Base-by-base conservation (phyloP, 2,113 vertebrate species). In the Stegostoma tigrinum region DNA sequence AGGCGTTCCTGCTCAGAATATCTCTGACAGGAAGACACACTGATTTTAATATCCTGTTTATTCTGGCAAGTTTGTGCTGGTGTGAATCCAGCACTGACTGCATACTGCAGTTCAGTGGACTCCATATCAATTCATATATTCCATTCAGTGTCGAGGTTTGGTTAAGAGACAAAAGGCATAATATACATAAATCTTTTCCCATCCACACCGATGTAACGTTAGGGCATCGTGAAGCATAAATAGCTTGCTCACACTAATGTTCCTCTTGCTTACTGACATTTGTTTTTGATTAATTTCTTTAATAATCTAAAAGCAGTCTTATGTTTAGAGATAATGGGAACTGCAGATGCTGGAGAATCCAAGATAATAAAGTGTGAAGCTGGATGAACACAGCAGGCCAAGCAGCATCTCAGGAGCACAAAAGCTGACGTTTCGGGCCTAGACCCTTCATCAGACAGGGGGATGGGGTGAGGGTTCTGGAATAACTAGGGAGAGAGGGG, bases 21-120 rank as follows among this genome's bases (percentile, higher is more conserved):
- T 90, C 45, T 17, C 45, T 90, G 48, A 61, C 87, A 90, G 87
- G 52, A 90, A 90, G 52, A 61, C 52, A 61, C 10, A 90, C 55
- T 90, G 87, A 90, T 90, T 90, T 52, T 90, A 90, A 64, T 90
- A 61, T 90, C 87, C 87, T 90, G 87, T 90, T 90, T 90, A 52
- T 90, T 61, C 52, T 90, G 87, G 87, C 87, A 34, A 52, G 52
- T 61, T 34, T 90, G 3, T 34, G 27, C 30, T 90, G 87, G 87
- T 90, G 87, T 12, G 87, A 90, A 90, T 90, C 80, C 87, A 90
- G 87, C 27, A 90, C 87, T 90, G 87, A 90, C 48, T 90, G 87
- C 23, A 64, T 17, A n/a, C 27, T 90, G 87, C 48, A 52, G 61
- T 30, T 52, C 17, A 61, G 87, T 52, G 48, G 12, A 90, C 87